A percentile compares a stretch with the other conserved stretches of the same genome.
phyloP scores from a whole-genome alignment of 2,797 vertebrate genomes.

The Otus scops region DNA sequence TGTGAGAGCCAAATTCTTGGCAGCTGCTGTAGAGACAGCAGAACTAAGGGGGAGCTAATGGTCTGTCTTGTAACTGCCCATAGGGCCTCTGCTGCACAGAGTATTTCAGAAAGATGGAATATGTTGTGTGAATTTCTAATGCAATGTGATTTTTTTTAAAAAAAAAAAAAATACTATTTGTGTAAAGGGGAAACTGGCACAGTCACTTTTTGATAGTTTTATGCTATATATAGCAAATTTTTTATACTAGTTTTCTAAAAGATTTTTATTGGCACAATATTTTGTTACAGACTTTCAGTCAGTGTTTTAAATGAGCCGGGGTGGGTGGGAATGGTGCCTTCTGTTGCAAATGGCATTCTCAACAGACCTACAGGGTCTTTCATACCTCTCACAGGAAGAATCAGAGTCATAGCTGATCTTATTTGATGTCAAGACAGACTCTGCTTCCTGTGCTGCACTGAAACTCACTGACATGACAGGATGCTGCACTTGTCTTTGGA shows the following conservation, averaged over 20 bases:
- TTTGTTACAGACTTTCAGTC: not conserved
- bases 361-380: not conserved
- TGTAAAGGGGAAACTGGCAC: not conserved
- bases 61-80: not conserved
- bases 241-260: not conserved
- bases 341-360: not conserved
- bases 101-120: not conserved
- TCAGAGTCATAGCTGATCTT: not conserved
- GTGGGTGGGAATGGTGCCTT: not conserved
- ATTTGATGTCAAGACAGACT: not conserved
- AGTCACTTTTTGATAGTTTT: slow-evolving; percentile 4
- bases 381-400: not conserved
- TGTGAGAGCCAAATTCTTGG: not conserved
- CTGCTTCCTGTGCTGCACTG: not conserved
- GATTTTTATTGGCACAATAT: not conserved
- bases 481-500: not conserved
- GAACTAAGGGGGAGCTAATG: not conserved
- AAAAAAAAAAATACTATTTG: not conserved
- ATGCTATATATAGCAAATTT: not conserved
- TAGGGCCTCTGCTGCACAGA: not conserved
- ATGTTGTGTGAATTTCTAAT: not conserved
- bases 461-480: not conserved
- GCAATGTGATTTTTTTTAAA: not conserved
- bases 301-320: not conserved
- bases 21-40: not conserved